Percentiles rank a stretch among this genome's conserved stretches.
Evolutionary conservation across 2,113 vertebrate genomes (phyloP).

Genomic region (Semnornis frantzii): DNA sequence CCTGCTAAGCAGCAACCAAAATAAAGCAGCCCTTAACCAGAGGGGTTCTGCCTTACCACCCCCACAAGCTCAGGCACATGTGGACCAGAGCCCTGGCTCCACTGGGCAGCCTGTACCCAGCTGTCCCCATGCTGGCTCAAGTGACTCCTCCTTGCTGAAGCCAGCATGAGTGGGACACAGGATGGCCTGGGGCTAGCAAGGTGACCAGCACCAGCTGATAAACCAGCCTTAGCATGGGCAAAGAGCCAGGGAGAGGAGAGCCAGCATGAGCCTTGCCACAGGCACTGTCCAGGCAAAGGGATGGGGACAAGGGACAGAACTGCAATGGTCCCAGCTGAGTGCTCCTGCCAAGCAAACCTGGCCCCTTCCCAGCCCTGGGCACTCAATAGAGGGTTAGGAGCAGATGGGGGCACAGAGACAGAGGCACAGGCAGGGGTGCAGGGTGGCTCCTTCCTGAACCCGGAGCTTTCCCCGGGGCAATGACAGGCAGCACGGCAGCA

Average conservation of each 20-base stretch:
- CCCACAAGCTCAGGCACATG: not conserved
- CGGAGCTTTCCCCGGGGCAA: not conserved
- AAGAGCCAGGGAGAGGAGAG: not conserved
- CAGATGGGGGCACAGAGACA: not conserved
- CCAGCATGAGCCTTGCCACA: not conserved
- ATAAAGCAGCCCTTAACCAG: not conserved
- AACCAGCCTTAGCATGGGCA: not conserved
- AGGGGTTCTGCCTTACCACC: not conserved
- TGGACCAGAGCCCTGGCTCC: not conserved
- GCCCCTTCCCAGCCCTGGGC: not conserved
- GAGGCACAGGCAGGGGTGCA: not conserved
- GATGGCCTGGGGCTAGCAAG: not conserved
- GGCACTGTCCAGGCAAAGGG: not conserved
- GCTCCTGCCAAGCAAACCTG: not conserved
- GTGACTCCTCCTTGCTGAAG: not conserved
- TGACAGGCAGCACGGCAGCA: accelerated
- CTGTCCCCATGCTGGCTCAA: accelerated
- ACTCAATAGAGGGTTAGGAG: accelerated
- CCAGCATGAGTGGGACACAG: accelerated
- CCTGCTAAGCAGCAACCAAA: not conserved
- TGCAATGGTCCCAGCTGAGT: accelerated
- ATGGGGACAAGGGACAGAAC: not conserved
- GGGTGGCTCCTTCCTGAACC: accelerated
- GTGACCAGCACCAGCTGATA: not conserved
- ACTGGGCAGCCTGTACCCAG: accelerated